Percentiles rank a stretch among this genome's conserved stretches.
Conservation (phyloP, 1,140 invertebrate genomes). For the Bombus soroeensis region DNA sequence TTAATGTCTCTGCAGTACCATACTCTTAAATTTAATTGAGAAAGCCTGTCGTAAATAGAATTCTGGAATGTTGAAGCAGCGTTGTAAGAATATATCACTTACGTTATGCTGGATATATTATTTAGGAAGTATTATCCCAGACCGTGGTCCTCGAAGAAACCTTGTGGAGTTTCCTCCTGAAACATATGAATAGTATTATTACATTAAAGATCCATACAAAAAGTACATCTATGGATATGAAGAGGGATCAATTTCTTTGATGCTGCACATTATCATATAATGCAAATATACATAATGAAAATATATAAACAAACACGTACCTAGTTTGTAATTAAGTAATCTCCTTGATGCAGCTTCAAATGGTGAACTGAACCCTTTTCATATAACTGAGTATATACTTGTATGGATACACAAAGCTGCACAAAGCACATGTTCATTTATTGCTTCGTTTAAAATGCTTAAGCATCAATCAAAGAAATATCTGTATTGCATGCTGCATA, state of each 20-base stretch:
- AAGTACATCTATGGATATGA: constrained; percentile 72
- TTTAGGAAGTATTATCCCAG: constrained; percentile 88
- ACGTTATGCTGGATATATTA: constrained; percentile 6
- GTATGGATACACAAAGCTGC: constrained; percentile 57
- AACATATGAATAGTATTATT: constrained; percentile 83
- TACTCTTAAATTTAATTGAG: constrained; percentile 11
- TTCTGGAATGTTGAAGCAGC: constrained; percentile 39
- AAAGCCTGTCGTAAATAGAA: constrained; percentile 15
- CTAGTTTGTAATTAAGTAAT: constrained; percentile 79
- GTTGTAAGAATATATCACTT: constrained; percentile 44
- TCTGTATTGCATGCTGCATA: constrained; percentile 55
- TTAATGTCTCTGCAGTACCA: not conserved
- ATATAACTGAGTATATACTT: constrained; percentile 74
- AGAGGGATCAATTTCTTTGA: constrained; percentile 82
- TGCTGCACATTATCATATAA: constrained; percentile 75
- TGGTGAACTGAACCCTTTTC: constrained; percentile 82
- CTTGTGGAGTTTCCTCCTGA: constrained; percentile 99
- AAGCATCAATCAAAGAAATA: constrained; percentile 50
- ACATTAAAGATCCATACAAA: constrained; percentile 24
- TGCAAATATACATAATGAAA: constrained; percentile 62
- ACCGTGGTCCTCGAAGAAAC: constrained; percentile 99
- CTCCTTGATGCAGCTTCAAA: constrained; percentile 82
- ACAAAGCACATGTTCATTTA: constrained; percentile 60
- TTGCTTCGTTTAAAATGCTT: constrained; percentile 53
- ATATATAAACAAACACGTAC: constrained; percentile 80